phyloP scores from a whole-genome alignment of 2,888 invertebrate species.

The Vesta saturnalis region DNA sequence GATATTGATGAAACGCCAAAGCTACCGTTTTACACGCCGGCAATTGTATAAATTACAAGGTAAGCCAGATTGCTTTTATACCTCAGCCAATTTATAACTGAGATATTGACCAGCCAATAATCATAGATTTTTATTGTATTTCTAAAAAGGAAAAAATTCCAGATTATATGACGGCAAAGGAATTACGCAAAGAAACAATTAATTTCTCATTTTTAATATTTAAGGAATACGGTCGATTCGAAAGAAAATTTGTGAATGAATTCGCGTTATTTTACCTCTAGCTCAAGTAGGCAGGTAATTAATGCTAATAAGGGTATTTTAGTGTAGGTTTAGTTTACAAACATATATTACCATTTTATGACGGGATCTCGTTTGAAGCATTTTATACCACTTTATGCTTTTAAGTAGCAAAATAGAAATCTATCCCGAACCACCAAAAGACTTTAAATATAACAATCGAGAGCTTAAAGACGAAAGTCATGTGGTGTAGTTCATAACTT shows the following conservation, averaged over 20 bases:
- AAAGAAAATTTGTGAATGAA: conserved; percentile 3
- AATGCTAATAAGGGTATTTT: not conserved
- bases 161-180: not conserved
- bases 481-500: too few species aligned
- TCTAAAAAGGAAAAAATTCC: conserved; percentile 1
- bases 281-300: not conserved
- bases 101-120: conserved; percentile 32
- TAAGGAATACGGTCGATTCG: not conserved
- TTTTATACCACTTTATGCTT: too few species aligned
- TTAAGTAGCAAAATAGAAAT: too few species aligned
- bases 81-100: conserved; percentile 33
- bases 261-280: not conserved
- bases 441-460: too few species aligned
- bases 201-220: conserved; percentile 1
- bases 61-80: conserved; percentile 33
- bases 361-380: too few species aligned
- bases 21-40: conserved; percentile 41
- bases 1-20: conserved; percentile 29
- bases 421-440: too few species aligned
- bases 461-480: too few species aligned
- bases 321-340: too few species aligned
- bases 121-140: conserved; percentile 29
- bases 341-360: too few species aligned
- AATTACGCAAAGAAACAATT: not conserved
- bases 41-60: conserved; percentile 39